A percentile compares a stretch with the other conserved stretches of the same genome.
phyloP scores from a whole-genome alignment of 2,113 vertebrate genomes.

The Alaudala cheleensis region DNA sequence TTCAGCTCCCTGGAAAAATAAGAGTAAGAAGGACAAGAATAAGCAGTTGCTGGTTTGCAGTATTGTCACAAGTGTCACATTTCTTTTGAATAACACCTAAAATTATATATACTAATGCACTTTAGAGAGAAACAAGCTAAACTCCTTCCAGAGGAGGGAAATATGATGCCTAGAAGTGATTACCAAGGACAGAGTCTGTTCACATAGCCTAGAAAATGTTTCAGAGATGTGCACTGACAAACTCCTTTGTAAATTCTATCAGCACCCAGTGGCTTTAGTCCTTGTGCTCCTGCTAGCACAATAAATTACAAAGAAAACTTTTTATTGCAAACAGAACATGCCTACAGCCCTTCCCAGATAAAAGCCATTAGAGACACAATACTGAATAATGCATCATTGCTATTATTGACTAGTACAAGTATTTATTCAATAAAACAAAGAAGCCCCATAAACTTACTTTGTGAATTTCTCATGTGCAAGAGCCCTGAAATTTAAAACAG shows the following conservation, averaged over 20 bases:
- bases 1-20: constrained; percentile 88
- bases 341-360: not conserved
- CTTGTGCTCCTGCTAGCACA: not conserved
- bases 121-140: not conserved
- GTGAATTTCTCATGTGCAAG: constrained; percentile 98
- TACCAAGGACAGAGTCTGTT: not conserved
- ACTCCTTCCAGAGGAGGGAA: not conserved
- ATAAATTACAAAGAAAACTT: constrained; percentile 14
- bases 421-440: constrained; percentile 15
- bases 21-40: not conserved
- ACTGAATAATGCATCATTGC: not conserved
- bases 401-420: not conserved
- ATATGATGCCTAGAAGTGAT: not conserved
- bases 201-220: not conserved
- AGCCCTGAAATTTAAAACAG: constrained; percentile 79
- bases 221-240: not conserved
- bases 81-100: not conserved
- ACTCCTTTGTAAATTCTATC: not conserved
- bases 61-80: not conserved
- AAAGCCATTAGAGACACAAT: not conserved
- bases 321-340: constrained; percentile 23
- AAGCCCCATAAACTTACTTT: constrained; percentile 85
- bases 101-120: not conserved
- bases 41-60: not conserved
- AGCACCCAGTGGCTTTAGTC: not conserved